A percentile compares a stretch with the other conserved stretches of the same genome.
phyloP scores from a whole-genome alignment of 2,797 vertebrate genomes.

The Sciurus vulgaris region DNA sequence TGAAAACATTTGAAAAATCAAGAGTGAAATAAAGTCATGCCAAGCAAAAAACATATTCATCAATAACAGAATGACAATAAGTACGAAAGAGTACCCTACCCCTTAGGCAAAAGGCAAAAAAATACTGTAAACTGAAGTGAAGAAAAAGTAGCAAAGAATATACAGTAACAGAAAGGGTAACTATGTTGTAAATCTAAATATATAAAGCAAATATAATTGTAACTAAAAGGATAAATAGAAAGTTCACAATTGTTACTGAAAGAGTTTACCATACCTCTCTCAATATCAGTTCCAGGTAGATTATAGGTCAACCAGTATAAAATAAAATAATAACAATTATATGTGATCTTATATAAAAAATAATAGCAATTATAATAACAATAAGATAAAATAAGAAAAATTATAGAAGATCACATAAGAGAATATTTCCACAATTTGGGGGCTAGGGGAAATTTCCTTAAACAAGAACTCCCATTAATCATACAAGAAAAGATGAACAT shows the following conservation, averaged over 20 bases:
- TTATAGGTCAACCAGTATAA: not conserved
- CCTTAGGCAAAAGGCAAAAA: not conserved
- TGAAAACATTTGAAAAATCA: slow-evolving; percentile 34
- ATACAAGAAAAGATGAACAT: not conserved
- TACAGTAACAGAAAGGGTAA: not conserved
- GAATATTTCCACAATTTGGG: not conserved
- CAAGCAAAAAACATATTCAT: not conserved
- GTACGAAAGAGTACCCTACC: not conserved
- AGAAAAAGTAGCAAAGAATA: not conserved
- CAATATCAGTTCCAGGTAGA: not conserved
- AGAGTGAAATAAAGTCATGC: not conserved
- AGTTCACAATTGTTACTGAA: not conserved
- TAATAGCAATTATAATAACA: not conserved
- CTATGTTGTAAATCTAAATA: slow-evolving; percentile 8
- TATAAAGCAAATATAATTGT: slow-evolving; percentile 8
- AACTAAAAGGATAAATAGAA: slow-evolving; percentile 37
- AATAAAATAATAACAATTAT: not conserved
- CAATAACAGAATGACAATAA: not conserved
- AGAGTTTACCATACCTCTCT: not conserved
- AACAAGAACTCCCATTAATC: not conserved
- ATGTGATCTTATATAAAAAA: not conserved
- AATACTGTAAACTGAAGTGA: not conserved
- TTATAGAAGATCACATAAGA: not conserved
- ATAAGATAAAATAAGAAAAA: not conserved
- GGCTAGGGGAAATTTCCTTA: not conserved